Conservation (phyloP, 2,888 invertebrate genomes). For the Ischnus inquisitorius region DNA sequence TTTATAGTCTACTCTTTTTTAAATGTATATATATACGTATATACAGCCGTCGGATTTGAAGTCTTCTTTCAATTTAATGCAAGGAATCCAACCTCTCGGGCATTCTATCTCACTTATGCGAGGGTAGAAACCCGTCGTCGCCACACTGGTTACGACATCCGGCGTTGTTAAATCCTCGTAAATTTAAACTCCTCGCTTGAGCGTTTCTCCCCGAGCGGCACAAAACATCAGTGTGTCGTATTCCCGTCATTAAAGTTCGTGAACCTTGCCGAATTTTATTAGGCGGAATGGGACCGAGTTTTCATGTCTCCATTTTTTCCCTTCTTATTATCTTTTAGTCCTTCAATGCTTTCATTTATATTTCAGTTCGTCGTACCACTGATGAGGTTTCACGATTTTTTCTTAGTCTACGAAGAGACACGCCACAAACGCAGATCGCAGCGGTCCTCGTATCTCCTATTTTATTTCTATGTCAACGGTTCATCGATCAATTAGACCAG, state of each 20-base stretch:
- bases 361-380: background rate
- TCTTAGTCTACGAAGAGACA: background rate
- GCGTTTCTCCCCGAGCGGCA: background rate
- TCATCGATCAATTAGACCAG: too few relatives aligned
- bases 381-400: background rate
- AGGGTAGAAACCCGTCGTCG: slow-evolving; percentile 25
- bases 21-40: too few relatives aligned
- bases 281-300: too few relatives aligned
- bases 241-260: slow-evolving; percentile 19
- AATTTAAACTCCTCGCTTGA: slow-evolving; percentile 18
- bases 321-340: slow-evolving; percentile 25
- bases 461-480: background rate
- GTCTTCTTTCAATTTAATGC: slow-evolving; percentile 23
- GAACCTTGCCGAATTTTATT: background rate
- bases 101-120: slow-evolving; percentile 17
- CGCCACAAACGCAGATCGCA: background rate
- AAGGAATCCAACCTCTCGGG: slow-evolving; percentile 5
- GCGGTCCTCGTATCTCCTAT: background rate
- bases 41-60: slow-evolving; percentile 8
- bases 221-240: background rate
- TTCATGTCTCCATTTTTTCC: slow-evolving; percentile 7
- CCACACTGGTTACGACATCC: slow-evolving; percentile 51
- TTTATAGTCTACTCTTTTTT: background rate
- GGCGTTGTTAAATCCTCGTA: slow-evolving; percentile 45
- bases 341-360: background rate